phyloP scores from a whole-genome alignment of 1,140 invertebrate genomes.

The Drosophila repletoides region DNA sequence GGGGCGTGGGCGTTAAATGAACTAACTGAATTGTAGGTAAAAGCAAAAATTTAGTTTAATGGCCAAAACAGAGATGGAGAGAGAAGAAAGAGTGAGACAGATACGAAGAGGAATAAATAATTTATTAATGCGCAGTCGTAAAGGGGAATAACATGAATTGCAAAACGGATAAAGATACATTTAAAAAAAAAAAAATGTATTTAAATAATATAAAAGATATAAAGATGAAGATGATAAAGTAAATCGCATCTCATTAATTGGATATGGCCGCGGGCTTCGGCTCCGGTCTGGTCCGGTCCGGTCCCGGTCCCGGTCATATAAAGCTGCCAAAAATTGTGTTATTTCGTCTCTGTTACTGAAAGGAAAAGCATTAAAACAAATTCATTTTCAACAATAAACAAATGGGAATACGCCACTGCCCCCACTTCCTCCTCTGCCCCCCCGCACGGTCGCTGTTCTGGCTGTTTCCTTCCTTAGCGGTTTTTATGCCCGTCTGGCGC shows the following conservation, averaged over 20 bases:
- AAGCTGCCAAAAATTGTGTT: slow-evolving; percentile 28
- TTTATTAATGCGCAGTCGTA: slow-evolving; percentile 57
- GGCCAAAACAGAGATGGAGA: neutral
- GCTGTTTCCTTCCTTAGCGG: slow-evolving; percentile 25
- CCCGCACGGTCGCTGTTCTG: slow-evolving; percentile 2
- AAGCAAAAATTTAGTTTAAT: slow-evolving; percentile 26
- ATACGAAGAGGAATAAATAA: neutral
- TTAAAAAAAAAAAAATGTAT: slow-evolving; percentile 33
- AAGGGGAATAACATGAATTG: slow-evolving; percentile 45
- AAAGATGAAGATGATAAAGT: slow-evolving; percentile 39
- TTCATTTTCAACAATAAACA: slow-evolving; percentile 63
- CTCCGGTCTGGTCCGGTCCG: neutral
- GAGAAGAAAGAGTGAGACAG: neutral
- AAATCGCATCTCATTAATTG: slow-evolving; percentile 59
- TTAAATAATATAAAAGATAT: slow-evolving; percentile 35
- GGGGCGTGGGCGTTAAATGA: slow-evolving; percentile 30
- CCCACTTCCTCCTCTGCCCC: neutral
- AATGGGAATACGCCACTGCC: slow-evolving; percentile 46
- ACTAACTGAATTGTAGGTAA: slow-evolving; percentile 11
- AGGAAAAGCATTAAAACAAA: slow-evolving; percentile 44
- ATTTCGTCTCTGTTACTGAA: slow-evolving; percentile 22
- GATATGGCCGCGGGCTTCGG: slow-evolving; percentile 2
- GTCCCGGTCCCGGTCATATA: slow-evolving; percentile 36
- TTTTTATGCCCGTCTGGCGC: slow-evolving; percentile 73
- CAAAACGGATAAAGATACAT: slow-evolving; percentile 36